These are phyloP conservation scores for Brachyhypopomus gauderio DNA, from an alignment of 2,113 vertebrate genomes.

Conservation along the genomic window DNA sequence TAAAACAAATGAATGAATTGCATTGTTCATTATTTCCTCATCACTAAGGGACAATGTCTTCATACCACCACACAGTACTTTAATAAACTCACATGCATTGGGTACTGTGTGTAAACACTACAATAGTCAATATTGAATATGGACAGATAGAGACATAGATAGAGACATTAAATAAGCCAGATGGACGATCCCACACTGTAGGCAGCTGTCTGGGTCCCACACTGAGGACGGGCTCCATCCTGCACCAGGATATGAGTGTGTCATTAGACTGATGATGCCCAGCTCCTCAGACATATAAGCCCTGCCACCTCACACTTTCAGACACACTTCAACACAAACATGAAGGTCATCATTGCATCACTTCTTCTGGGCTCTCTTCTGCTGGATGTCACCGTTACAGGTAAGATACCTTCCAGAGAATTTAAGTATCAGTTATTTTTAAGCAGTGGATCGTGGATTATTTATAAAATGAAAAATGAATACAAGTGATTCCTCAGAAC, in stretches of 20 bases:
- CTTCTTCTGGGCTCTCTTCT: constrained; percentile 20
- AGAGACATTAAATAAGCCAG: too few species aligned
- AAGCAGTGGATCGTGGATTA: too few species aligned
- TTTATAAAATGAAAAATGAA: too few species aligned
- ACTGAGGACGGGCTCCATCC: background rate
- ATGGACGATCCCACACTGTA: background rate
- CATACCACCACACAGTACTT: too few species aligned
- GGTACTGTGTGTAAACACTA: too few species aligned
- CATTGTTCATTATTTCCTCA: too few species aligned
- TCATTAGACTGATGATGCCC: background rate
- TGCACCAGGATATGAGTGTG: background rate
- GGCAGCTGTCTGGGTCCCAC: constrained; percentile 13
- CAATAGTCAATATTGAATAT: too few species aligned
- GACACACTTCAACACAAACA: constrained; percentile 13
- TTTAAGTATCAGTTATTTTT: background rate
- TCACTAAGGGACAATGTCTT: too few species aligned
- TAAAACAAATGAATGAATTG: too few species aligned
- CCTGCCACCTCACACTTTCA: background rate
- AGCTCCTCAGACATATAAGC: constrained; percentile 5
- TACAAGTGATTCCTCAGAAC: too few species aligned
- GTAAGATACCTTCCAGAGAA: background rate
- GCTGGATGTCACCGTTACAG: constrained; percentile 1
- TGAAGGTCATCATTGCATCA: constrained; percentile 28
- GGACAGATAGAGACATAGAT: too few species aligned
- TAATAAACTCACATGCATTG: too few species aligned